These are phyloP conservation scores for Ptilorrhoa leucosticta DNA, from an alignment of 2,113 vertebrate species.

Conservation along the genomic window DNA sequence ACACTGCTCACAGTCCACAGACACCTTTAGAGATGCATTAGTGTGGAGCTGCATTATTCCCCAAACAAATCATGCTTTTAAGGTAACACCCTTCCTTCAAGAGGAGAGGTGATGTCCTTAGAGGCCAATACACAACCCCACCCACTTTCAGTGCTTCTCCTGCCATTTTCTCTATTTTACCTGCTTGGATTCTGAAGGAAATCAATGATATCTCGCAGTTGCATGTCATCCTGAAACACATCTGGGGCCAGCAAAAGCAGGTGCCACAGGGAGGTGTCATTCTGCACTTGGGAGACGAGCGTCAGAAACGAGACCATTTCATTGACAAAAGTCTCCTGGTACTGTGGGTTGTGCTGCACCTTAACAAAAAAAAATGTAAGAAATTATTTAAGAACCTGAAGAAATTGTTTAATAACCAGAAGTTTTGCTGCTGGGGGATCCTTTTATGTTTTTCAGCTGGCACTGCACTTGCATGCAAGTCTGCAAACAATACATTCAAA, in stretches of 20 bases:
- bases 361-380: slow-evolving; percentile 34
- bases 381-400: background rate
- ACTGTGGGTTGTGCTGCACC: slow-evolving; percentile 64
- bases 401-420: background rate
- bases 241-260: slow-evolving; percentile 69
- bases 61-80: background rate
- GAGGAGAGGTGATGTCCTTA: background rate
- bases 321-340: slow-evolving; percentile 63
- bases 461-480: background rate
- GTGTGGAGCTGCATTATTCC: background rate
- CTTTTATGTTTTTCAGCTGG: background rate
- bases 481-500: background rate
- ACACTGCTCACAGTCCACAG: background rate
- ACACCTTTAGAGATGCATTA: background rate
- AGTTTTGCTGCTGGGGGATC: background rate
- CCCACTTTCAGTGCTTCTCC: background rate
- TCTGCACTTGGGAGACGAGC: slow-evolving; percentile 71
- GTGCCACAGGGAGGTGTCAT: slow-evolving; percentile 71
- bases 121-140: background rate
- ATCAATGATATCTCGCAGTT: slow-evolving; percentile 21
- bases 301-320: slow-evolving; percentile 59
- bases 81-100: background rate
- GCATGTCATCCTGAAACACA: slow-evolving; percentile 47
- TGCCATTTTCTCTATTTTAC: slow-evolving; percentile 42
- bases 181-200: slow-evolving; percentile 66